Evolutionary conservation across 2,888 invertebrate species (phyloP).

Genomic region (Schrankia costaestrigalis): DNA sequence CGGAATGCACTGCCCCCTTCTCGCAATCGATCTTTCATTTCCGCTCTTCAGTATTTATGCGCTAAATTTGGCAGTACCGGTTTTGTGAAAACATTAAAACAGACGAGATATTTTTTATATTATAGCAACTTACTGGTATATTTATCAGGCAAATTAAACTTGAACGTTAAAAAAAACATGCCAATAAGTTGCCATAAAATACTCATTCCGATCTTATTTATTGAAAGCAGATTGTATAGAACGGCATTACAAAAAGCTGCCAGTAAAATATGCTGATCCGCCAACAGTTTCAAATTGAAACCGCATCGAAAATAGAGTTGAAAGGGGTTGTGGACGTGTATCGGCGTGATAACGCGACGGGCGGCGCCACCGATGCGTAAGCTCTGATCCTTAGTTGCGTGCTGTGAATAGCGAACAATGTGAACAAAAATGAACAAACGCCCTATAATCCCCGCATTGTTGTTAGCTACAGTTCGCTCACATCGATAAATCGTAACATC

Average conservation of each 20-base stretch:
- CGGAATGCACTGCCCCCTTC: constrained; percentile 33
- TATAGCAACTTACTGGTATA: not conserved
- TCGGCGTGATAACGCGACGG: constrained; percentile 60
- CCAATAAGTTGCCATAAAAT: constrained; percentile 25
- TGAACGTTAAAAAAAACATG: not conserved
- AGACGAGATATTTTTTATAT: not conserved
- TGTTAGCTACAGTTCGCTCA: constrained; percentile 13
- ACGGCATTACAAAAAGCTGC: constrained; percentile 52
- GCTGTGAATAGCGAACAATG: constrained; percentile 52
- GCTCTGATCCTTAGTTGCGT: constrained; percentile 51
- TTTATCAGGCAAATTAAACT: not conserved
- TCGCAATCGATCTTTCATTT: constrained; percentile 55
- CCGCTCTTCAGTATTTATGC: constrained; percentile 55
- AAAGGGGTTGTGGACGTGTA: constrained; percentile 65
- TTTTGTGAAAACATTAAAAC: no score
- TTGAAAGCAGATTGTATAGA: constrained; percentile 59
- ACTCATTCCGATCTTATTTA: constrained; percentile 55
- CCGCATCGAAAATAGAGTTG: constrained; percentile 54
- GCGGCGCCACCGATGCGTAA: constrained; percentile 53
- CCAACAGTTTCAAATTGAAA: constrained; percentile 64
- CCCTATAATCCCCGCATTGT: constrained; percentile 68
- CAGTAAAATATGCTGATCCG: constrained; percentile 74
- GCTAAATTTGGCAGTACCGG: constrained; percentile 49
- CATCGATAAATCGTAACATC: no score
- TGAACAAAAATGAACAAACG: constrained; percentile 53